Conservation (phyloP, 2,797 vertebrate species). For the Falco novaeseelandiae region DNA sequence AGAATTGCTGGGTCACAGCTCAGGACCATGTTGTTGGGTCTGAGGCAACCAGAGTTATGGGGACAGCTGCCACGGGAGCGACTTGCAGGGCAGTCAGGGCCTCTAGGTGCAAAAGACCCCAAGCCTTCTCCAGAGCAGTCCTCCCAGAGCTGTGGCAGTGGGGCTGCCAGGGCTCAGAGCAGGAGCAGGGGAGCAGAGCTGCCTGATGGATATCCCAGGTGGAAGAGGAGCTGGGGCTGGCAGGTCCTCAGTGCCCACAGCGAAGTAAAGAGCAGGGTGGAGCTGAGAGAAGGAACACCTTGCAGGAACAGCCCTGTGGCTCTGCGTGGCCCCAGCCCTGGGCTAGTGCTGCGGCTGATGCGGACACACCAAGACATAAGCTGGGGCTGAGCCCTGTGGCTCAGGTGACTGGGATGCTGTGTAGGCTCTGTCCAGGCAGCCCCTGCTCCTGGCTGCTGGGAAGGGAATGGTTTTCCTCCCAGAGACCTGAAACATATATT, state of each 20-base stretch:
- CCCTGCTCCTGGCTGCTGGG: neutral
- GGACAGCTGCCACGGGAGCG: neutral
- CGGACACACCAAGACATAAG: neutral
- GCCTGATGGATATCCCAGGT: rapidly evolving
- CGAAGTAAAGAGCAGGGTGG: neutral
- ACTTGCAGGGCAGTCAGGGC: neutral
- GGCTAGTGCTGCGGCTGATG: neutral
- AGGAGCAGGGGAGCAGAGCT: neutral
- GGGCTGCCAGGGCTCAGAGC: neutral
- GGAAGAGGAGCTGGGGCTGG: neutral
- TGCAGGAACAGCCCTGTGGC: neutral
- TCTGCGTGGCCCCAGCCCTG: neutral
- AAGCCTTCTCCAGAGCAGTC: neutral
- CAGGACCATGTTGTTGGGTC: neutral
- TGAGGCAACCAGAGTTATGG: neutral
- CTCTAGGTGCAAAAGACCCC: neutral
- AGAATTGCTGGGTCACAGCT: neutral
- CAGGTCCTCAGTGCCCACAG: neutral
- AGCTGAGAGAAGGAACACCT: neutral
- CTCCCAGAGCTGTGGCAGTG: neutral
- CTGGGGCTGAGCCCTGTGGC: neutral
- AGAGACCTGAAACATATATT: neutral
- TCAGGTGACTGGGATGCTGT: neutral
- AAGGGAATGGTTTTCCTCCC: neutral
- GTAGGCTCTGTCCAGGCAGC: neutral